Conservation (phyloP, 2,113 vertebrate genomes). For the Istiophorus platypterus region DNA sequence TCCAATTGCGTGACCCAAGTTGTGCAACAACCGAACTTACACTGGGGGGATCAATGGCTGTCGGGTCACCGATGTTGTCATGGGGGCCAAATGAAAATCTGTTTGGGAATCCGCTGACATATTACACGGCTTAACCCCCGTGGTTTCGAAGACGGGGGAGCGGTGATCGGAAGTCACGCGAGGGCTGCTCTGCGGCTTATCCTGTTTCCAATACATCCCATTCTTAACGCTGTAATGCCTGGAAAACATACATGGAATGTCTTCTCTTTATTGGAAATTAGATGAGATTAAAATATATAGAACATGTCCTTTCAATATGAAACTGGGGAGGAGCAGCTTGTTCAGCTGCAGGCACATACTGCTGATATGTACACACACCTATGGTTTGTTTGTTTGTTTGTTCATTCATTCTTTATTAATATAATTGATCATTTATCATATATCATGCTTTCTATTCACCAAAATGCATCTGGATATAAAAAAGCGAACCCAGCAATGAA, state of each 20-base stretch:
- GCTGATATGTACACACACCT: no score
- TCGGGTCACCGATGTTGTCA: slow-evolving; percentile 28
- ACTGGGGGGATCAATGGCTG: slow-evolving; percentile 41
- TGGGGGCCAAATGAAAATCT: slow-evolving; percentile 39
- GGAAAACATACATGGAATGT: neutral
- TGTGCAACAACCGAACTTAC: neutral
- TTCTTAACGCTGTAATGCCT: neutral
- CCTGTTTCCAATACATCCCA: neutral
- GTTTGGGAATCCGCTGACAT: slow-evolving; percentile 38
- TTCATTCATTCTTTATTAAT: no score
- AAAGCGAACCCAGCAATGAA: no score
- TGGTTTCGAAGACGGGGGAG: slow-evolving; percentile 4
- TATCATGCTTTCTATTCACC: neutral
- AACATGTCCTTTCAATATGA: neutral
- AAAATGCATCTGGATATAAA: no score
- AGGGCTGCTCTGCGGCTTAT: slow-evolving; percentile 1
- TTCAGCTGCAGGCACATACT: neutral
- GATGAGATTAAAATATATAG: slow-evolving; percentile 40
- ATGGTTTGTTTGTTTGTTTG: no score
- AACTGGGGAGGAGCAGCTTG: neutral
- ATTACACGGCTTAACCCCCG: slow-evolving; percentile 47
- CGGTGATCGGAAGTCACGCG: neutral
- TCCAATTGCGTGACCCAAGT: slow-evolving; percentile 40
- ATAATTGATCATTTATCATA: neutral
- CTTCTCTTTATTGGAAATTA: neutral